Conservation (phyloP, 2,888 invertebrate genomes). For the Melieria omissa region DNA sequence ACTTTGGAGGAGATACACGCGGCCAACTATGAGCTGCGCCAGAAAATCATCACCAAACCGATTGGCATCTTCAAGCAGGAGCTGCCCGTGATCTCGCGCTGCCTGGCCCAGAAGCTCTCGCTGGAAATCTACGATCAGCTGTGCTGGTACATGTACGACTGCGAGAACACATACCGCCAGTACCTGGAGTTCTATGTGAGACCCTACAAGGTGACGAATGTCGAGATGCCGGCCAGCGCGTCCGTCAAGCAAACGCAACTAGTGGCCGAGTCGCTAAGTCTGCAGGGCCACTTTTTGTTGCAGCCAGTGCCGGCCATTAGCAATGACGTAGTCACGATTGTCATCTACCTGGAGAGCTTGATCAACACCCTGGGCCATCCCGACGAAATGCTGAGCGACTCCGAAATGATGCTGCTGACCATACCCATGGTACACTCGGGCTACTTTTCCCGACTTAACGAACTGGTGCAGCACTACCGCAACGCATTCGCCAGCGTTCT, state of each 20-base stretch:
- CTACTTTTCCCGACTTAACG: background rate
- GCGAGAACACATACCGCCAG: slow-evolving; percentile 54
- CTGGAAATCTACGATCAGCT: slow-evolving; percentile 56
- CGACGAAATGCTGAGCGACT: slow-evolving; percentile 44
- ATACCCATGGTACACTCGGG: slow-evolving; percentile 41
- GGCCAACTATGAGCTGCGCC: slow-evolving; percentile 48
- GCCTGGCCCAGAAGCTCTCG: slow-evolving; percentile 48
- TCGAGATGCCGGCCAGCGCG: slow-evolving; percentile 43
- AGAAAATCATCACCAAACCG: slow-evolving; percentile 48
- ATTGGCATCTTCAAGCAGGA: slow-evolving; percentile 55
- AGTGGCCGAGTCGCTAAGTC: slow-evolving; percentile 45
- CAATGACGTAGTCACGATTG: slow-evolving; percentile 48
- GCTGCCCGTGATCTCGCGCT: slow-evolving; percentile 57
- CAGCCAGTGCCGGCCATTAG: slow-evolving; percentile 43
- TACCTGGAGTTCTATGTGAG: slow-evolving; percentile 53
- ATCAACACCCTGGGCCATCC: slow-evolving; percentile 50
- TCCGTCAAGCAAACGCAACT: slow-evolving; percentile 40
- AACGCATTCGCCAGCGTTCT: slow-evolving; percentile 52
- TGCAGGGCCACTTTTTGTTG: slow-evolving; percentile 51
- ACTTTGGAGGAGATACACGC: slow-evolving; percentile 48
- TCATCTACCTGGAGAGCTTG: slow-evolving; percentile 55
- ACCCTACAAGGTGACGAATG: slow-evolving; percentile 51
- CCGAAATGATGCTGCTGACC: slow-evolving; percentile 46
- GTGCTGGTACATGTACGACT: slow-evolving; percentile 56
- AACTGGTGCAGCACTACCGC: background rate